Evolutionary conservation across 2,888 invertebrate genomes (phyloP).

Genomic region (Drosophila quinaria): DNA sequence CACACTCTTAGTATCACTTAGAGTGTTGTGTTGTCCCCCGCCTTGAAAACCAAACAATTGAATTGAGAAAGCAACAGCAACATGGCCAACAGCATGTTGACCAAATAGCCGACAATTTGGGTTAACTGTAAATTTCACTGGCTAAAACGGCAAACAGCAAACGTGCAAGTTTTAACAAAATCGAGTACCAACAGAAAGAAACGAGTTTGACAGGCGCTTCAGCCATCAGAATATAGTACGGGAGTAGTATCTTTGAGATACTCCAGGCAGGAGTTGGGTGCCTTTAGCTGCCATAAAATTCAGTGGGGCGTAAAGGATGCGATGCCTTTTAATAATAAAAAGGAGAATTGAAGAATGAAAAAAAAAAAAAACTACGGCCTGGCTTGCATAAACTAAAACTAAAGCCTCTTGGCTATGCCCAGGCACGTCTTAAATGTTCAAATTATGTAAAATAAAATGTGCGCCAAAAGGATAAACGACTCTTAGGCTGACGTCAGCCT

Average conservation of each 20-base stretch:
- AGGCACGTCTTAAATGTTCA: constrained; percentile 82
- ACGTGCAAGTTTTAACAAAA: constrained; percentile 80
- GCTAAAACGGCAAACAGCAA: constrained; percentile 58
- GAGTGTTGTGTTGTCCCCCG: constrained; percentile 23
- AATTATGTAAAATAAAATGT: constrained; percentile 81
- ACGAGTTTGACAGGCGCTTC: constrained; percentile 27
- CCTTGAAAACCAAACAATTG: constrained; percentile 58
- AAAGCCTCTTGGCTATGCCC: constrained; percentile 78
- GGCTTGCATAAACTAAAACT: constrained; percentile 79
- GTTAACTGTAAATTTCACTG: constrained; percentile 75
- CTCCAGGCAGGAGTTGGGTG: constrained; percentile 11
- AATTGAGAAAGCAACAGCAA: constrained; percentile 56
- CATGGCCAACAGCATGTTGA: constrained; percentile 68
- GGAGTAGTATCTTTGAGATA: constrained; percentile 14
- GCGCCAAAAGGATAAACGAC: constrained; percentile 69
- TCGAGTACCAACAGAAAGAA: constrained; percentile 46
- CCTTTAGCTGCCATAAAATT: constrained; percentile 66
- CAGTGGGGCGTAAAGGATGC: constrained; percentile 81
- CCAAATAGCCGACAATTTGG: constrained; percentile 81
- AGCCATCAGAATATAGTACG: constrained; percentile 25
- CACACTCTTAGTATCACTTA: constrained; percentile 71
- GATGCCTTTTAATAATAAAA: constrained; percentile 74
- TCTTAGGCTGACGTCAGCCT: constrained; percentile 75
- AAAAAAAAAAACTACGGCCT: constrained; percentile 54
- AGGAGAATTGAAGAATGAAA: constrained; percentile 12